Percentiles rank a stretch among this genome's conserved stretches.
Evolutionary conservation across 2,113 vertebrate species (phyloP).

Genomic region (Passer montanus): DNA sequence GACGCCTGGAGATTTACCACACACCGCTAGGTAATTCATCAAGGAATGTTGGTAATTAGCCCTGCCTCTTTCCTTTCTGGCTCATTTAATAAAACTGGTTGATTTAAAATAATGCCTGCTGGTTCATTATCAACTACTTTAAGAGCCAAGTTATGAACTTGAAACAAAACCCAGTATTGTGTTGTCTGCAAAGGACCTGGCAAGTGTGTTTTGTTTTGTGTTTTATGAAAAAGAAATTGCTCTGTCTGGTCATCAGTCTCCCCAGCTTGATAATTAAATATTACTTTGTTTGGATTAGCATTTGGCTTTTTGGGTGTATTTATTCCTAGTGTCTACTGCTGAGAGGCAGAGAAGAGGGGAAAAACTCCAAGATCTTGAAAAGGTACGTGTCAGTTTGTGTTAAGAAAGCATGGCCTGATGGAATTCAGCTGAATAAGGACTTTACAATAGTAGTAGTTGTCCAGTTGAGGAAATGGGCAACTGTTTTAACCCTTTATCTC

Average conservation of each 20-base stretch:
- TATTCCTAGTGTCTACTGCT: slow-evolving; percentile 34
- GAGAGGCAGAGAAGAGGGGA: background rate
- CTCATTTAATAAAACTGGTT: slow-evolving; percentile 82
- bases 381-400: slow-evolving; percentile 54
- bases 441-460: slow-evolving; percentile 29
- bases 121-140: slow-evolving; percentile 87
- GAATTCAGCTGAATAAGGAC: slow-evolving; percentile 66
- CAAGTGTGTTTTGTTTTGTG: background rate
- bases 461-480: background rate
- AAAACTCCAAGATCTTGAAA: slow-evolving; percentile 4
- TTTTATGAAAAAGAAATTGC: background rate
- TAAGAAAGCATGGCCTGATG: slow-evolving; percentile 65
- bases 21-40: slow-evolving; percentile 92
- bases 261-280: slow-evolving; percentile 39
- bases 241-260: background rate
- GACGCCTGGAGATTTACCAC: slow-evolving; percentile 87
- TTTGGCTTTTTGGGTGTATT: slow-evolving; percentile 37
- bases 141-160: slow-evolving; percentile 71
- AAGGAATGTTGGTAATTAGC: slow-evolving; percentile 93
- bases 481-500: slow-evolving; percentile 37
- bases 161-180: slow-evolving; percentile 80
- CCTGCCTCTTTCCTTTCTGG: slow-evolving; percentile 86
- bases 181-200: slow-evolving; percentile 40
- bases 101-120: slow-evolving; percentile 87
- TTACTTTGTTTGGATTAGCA: slow-evolving; percentile 50